Conservation (phyloP, 2,113 vertebrate genomes). For the Trematocara variabile region DNA sequence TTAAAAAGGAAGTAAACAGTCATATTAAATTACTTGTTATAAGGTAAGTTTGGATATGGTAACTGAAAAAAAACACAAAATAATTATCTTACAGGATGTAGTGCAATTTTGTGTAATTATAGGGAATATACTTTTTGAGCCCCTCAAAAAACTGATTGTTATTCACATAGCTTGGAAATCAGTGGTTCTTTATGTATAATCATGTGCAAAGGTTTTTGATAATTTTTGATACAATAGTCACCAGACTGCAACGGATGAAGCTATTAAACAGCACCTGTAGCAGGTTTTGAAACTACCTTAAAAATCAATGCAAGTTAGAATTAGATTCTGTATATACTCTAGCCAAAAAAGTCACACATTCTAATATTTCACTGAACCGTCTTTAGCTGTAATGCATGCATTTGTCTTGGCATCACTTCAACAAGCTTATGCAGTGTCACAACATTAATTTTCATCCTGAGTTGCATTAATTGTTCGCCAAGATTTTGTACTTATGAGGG, state of each 20-base stretch:
- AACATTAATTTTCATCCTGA: not conserved
- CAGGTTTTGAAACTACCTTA: not conserved
- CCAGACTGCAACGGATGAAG: not conserved
- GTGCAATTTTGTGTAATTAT: not conserved
- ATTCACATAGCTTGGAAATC: not conserved
- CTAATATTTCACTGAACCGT: not conserved
- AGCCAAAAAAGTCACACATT: not conserved
- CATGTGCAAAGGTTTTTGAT: not conserved
- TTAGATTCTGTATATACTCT: not conserved
- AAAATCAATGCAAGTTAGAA: not conserved
- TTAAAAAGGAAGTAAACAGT: not conserved
- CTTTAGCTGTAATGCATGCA: not conserved
- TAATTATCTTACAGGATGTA: not conserved
- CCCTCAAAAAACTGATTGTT: not conserved
- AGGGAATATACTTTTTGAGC: not conserved
- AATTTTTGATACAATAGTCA: not conserved
- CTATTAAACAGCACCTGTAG: not conserved
- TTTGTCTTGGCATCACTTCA: not conserved
- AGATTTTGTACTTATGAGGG: not conserved
- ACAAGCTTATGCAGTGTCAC: not conserved
- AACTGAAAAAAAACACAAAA: not conserved
- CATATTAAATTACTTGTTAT: not conserved
- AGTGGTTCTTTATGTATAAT: not conserved
- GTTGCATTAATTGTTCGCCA: not conserved
- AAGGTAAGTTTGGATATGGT: not conserved